Base-by-base conservation (phyloP, 2,797 vertebrate genomes). In the Helostoma temminkii region DNA sequence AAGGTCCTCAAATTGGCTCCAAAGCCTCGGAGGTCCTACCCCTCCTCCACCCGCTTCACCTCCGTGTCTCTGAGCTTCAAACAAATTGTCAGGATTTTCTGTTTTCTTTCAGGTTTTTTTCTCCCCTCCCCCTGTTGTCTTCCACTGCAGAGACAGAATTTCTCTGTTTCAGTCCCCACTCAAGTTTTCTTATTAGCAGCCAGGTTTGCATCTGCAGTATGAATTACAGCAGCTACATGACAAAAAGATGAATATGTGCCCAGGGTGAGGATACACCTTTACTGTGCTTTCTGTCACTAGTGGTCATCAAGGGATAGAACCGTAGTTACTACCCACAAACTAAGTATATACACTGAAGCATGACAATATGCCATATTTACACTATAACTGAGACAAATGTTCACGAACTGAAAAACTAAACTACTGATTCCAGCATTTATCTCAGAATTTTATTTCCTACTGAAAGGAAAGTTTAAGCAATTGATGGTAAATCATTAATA, bases 1-100 rank as follows among this genome's bases (percentile, higher is more conserved):
- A 96, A 95, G 93, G 94, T 95, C 93, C 93, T 94, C 89, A 93
- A 95, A 94, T 95, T 95, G 94, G 95, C 95, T 95, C 94, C 93
- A 84, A 85, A 90, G 73, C 86, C 85, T 85, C 75, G 8, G 74
- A 88, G 86, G 87, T 88, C 84, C 89, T 69, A 62, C 86, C 86
- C 88, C 84, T 76, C 83, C 84, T 82, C 85, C 82, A 71, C 60
- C 74, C 74, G 45, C 36, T 83, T 88, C 81, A 85, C 88, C 87
- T 78, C 82, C 57, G 36, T 73, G 73, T 83, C 52, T 70, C 72
- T 32, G 67, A 69, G 78, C 80, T 77, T 82, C 71, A 78, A 75
- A 85, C 77, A 80, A 82, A 80, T 84, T 80, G 81, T 84, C 72
- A 82, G 78, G 74, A 54, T 81, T 70, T 52, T 50, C 49, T 45